Conservation (phyloP, 1,140 invertebrate species). For the Homarus americanus region DNA sequence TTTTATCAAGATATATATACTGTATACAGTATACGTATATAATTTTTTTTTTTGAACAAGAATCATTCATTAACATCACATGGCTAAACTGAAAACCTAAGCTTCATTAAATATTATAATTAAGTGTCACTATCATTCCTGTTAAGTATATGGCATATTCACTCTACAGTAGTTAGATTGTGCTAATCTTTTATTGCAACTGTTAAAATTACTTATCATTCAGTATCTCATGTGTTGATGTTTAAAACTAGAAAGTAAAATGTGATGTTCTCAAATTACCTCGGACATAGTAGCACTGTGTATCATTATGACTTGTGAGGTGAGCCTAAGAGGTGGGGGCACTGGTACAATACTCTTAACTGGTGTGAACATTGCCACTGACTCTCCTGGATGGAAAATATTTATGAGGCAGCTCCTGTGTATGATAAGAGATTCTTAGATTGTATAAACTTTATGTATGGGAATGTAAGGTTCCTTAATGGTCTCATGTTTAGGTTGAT, state of each 20-base stretch:
- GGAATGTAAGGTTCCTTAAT: background rate
- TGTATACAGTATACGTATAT: too few species aligned
- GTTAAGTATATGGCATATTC: too few species aligned
- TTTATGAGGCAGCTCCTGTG: constrained; percentile 15
- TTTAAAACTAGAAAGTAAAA: too few species aligned
- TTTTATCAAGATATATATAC: too few species aligned
- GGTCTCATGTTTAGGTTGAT: background rate
- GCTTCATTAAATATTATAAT: background rate
- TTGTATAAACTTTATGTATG: background rate
- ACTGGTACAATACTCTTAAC: background rate
- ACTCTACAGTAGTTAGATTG: too few species aligned
- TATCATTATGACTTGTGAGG: too few species aligned
- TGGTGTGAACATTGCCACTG: constrained; percentile 5
- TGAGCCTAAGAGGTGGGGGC: background rate
- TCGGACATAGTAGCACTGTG: too few species aligned
- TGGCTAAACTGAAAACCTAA: background rate
- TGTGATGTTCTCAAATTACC: too few species aligned
- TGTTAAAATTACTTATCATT: background rate
- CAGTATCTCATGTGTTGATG: too few species aligned
- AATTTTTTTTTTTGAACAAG: too few species aligned
- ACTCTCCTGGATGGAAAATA: constrained; percentile 36
- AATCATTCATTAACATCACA: background rate
- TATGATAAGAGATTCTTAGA: background rate
- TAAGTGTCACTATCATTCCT: background rate
- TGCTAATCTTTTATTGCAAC: background rate